Percentiles rank a stretch among this genome's conserved stretches.
These are phyloP conservation scores for Echinarachnius parma DNA, from an alignment of 53 echinoderm and acorn worm genomes.

Conservation along the genomic window DNA sequence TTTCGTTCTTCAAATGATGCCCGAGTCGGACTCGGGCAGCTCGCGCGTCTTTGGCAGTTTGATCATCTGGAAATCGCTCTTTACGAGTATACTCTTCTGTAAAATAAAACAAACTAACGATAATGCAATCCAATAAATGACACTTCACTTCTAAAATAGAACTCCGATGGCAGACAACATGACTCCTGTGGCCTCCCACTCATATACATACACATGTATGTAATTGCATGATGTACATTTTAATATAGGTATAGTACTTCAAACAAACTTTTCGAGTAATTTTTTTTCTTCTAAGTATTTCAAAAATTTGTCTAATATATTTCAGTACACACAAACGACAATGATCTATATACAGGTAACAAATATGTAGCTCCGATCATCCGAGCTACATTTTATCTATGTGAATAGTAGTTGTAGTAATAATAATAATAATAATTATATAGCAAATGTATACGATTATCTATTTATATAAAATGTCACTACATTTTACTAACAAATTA, in stretches of 20 bases:
- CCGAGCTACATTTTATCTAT: constrained; percentile 32
- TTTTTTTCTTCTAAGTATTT: constrained; percentile 54
- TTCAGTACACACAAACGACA: constrained; percentile 52
- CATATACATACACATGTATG: too few relatives aligned
- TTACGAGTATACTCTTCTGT: too few relatives aligned
- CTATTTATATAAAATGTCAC: constrained; percentile 53
- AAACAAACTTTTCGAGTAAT: constrained; percentile 52
- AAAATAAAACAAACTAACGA: too few relatives aligned
- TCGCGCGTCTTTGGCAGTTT: too few relatives aligned
- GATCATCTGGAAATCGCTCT: too few relatives aligned
- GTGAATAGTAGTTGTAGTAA: too few relatives aligned
- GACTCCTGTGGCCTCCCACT: too few relatives aligned
- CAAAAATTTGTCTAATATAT: constrained; percentile 51
- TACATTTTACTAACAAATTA: constrained; percentile 34
- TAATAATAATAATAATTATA: constrained; percentile 51
- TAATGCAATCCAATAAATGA: too few relatives aligned
- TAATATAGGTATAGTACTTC: constrained; percentile 51
- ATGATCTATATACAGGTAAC: constrained; percentile 46
- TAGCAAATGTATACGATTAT: constrained; percentile 53
- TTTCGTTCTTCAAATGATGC: too few relatives aligned
- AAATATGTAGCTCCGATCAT: constrained; percentile 32
- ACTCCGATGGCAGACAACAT: too few relatives aligned
- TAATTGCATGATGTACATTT: constrained; percentile 49
- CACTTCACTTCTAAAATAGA: too few relatives aligned
- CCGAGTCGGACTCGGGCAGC: too few relatives aligned